A percentile compares a stretch with the other conserved stretches of the same genome.
Conservation (phyloP, 2,113 vertebrate genomes). For the Pteronura brasiliensis region DNA sequence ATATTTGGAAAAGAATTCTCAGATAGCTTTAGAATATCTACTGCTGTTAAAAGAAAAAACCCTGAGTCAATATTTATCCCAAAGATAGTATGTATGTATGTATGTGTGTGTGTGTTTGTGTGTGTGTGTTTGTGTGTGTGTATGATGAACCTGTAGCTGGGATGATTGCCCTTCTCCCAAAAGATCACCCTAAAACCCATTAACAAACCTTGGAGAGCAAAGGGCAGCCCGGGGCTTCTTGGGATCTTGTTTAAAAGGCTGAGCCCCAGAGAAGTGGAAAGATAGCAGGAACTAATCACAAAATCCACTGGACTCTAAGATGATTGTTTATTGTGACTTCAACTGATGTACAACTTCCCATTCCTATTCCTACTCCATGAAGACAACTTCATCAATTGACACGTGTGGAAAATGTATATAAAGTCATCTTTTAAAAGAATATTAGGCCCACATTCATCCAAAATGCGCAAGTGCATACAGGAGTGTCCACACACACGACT, state of each 20-base stretch:
- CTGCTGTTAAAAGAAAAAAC: slow-evolving; percentile 5
- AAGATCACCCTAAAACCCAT: background rate
- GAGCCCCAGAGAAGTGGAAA: background rate
- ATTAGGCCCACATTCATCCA: background rate
- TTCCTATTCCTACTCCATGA: background rate
- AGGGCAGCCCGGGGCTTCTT: background rate
- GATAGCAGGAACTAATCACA: background rate
- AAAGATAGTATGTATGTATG: background rate
- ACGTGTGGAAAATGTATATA: background rate
- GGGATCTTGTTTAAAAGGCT: background rate
- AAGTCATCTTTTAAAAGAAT: background rate
- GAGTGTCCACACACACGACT: background rate
- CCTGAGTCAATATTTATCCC: background rate
- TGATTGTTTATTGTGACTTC: background rate
- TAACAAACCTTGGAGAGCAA: background rate
- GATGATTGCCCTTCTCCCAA: background rate
- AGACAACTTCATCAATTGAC: background rate
- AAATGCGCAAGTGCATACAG: background rate
- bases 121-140: too few species aligned
- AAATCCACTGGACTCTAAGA: background rate
- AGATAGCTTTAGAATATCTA: slow-evolving; percentile 16
- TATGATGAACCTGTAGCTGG: slow-evolving; percentile 1
- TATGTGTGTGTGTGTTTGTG: too few species aligned
- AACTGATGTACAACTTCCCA: background rate
- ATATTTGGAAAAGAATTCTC: slow-evolving; percentile 36